phyloP scores from a whole-genome alignment of 2,113 vertebrate genomes.

The Coregonus clupeaformis region DNA sequence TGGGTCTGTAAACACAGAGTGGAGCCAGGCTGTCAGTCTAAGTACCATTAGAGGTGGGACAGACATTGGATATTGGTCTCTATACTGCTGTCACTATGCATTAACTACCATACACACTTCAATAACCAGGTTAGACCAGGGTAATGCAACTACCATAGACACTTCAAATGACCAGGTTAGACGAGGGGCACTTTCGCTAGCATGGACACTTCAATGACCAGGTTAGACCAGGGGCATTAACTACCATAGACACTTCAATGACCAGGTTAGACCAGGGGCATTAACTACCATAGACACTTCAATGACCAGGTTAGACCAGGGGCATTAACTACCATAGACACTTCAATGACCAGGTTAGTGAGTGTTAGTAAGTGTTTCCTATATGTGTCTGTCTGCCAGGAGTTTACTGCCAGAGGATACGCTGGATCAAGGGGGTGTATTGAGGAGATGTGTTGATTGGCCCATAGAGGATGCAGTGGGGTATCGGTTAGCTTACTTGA shows the following conservation, averaged over 20 bases:
- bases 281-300: too few relatives aligned
- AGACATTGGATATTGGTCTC: not conserved
- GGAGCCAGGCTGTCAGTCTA: conserved; percentile 2
- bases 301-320: too few relatives aligned
- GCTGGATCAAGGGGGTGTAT: not conserved
- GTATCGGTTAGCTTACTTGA: too few relatives aligned
- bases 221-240: too few relatives aligned
- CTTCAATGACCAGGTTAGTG: too few relatives aligned
- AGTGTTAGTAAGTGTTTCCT: not conserved
- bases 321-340: too few relatives aligned
- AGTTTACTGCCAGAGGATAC: not conserved
- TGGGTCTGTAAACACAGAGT: not conserved
- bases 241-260: too few relatives aligned
- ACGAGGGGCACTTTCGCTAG: not conserved
- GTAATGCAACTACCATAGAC: not conserved
- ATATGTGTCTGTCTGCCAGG: not conserved
- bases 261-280: too few relatives aligned
- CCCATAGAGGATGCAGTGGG: not conserved
- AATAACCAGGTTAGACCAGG: not conserved
- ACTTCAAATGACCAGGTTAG: not conserved
- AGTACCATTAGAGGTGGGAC: not conserved
- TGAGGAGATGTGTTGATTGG: not conserved
- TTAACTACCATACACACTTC: not conserved
- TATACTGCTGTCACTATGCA: not conserved
- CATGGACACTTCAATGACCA: too few relatives aligned